Percentiles rank a stretch among this genome's conserved stretches.
Evolutionary conservation across 2,888 invertebrate genomes (phyloP).

Genomic region (Spodoptera picta): DNA sequence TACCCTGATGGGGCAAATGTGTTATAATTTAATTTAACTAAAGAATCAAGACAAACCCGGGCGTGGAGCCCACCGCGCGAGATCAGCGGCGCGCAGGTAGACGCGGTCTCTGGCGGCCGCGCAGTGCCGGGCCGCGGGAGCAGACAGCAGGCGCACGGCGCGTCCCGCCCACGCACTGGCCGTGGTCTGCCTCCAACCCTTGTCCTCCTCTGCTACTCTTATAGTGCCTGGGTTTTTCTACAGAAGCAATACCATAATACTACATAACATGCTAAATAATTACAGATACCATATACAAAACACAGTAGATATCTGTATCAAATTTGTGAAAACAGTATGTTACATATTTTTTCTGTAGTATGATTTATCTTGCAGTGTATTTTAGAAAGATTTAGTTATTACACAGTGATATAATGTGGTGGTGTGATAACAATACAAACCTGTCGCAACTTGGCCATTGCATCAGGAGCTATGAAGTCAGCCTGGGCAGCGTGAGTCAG

Average conservation of each 20-base stretch:
- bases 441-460: conserved; percentile 98
- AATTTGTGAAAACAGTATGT: too few species aligned
- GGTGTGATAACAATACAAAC: conserved; percentile 71
- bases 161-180: conserved; percentile 96
- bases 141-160: conserved; percentile 82
- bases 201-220: conserved; percentile 96
- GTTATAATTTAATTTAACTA: background rate
- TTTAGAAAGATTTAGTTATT: too few species aligned
- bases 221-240: conserved; percentile 95
- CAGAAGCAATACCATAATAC: background rate
- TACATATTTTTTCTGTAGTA: too few species aligned
- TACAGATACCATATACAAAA: too few species aligned
- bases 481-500: conserved; percentile 96
- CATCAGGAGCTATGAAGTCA: conserved; percentile 98
- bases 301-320: too few species aligned
- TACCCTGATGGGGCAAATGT: too few species aligned
- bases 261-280: too few species aligned
- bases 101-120: conserved; percentile 93
- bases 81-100: conserved; percentile 93
- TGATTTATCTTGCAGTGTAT: too few species aligned
- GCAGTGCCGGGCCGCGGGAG: conserved; percentile 93
- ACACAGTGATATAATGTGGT: too few species aligned
- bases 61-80: conserved; percentile 93
- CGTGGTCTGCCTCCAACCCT: conserved; percentile 94
- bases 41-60: conserved; percentile 88